Evolutionary conservation across 2,113 vertebrate genomes (phyloP).

Genomic region (Entomyzon cyanotis): DNA sequence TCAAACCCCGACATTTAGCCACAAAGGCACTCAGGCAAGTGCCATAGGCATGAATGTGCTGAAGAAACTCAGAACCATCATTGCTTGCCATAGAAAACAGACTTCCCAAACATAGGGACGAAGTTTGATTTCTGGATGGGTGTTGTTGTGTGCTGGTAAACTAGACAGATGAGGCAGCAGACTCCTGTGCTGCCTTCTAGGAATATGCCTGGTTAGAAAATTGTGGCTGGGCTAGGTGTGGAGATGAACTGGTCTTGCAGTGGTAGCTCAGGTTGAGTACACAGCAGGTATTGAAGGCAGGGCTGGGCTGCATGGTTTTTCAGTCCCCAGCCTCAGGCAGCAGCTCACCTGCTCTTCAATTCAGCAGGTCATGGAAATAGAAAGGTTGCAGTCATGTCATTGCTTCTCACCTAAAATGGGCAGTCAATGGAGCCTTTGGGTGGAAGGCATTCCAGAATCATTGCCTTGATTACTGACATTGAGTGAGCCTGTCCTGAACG

Average conservation of each 20-base stretch:
- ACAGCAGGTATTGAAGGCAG: rapidly evolving
- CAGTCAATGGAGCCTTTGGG: neutral
- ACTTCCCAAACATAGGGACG: neutral
- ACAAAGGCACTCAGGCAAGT: neutral
- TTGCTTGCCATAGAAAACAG: neutral
- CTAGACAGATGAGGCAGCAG: neutral
- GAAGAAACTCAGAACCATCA: neutral
- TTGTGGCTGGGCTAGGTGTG: neutral
- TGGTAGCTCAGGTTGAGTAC: rapidly evolving
- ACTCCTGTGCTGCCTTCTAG: neutral
- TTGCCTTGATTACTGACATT: neutral
- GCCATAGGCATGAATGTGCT: neutral
- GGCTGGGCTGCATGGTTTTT: neutral
- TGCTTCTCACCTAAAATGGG: neutral
- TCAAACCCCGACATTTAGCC: neutral
- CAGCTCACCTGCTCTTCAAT: neutral
- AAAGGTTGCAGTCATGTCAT: neutral
- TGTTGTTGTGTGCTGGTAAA: neutral
- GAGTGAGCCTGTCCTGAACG: neutral
- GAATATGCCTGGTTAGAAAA: neutral
- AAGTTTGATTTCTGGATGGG: neutral
- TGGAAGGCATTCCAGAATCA: neutral
- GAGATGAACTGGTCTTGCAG: neutral
- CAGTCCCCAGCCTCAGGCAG: neutral
- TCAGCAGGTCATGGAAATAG: neutral